phyloP scores from a whole-genome alignment of 2,888 invertebrate species.

The Bugula neritina region DNA sequence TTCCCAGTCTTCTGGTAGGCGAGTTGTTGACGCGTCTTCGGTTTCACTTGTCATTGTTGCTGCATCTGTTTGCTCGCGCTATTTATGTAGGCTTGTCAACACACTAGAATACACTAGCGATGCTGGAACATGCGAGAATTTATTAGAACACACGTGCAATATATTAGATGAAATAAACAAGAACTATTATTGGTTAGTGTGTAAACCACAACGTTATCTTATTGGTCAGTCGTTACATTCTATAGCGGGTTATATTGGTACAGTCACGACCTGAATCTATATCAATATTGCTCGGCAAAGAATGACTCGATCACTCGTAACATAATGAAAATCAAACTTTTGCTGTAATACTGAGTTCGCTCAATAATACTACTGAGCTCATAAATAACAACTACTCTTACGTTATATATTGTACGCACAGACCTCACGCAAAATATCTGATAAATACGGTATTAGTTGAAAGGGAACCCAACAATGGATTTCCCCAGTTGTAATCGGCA shows the following conservation, averaged over 20 bases:
- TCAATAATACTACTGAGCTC: too few species aligned
- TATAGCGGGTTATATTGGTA: background rate
- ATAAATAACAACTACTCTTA: too few species aligned
- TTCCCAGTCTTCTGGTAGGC: constrained; percentile 49
- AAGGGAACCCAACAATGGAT: background rate
- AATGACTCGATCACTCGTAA: too few species aligned
- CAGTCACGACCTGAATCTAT: too few species aligned
- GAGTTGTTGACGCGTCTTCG: constrained; percentile 29
- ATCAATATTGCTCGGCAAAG: too few species aligned
- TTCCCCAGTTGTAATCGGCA: background rate
- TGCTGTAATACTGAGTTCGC: too few species aligned
- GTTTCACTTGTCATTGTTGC: constrained; percentile 6
- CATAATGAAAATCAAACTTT: too few species aligned
- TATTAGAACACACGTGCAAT: background rate
- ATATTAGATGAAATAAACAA: background rate
- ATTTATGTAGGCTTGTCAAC: background rate
- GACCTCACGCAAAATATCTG: too few species aligned
- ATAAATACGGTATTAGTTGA: background rate
- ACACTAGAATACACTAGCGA: background rate
- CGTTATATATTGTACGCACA: too few species aligned
- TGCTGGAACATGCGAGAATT: background rate
- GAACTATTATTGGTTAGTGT: background rate
- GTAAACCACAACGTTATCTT: background rate
- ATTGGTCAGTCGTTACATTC: background rate
- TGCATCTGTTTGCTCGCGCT: too few species aligned